Conservation (phyloP, 2,888 invertebrate species). For the Drosophila acutilabella region DNA sequence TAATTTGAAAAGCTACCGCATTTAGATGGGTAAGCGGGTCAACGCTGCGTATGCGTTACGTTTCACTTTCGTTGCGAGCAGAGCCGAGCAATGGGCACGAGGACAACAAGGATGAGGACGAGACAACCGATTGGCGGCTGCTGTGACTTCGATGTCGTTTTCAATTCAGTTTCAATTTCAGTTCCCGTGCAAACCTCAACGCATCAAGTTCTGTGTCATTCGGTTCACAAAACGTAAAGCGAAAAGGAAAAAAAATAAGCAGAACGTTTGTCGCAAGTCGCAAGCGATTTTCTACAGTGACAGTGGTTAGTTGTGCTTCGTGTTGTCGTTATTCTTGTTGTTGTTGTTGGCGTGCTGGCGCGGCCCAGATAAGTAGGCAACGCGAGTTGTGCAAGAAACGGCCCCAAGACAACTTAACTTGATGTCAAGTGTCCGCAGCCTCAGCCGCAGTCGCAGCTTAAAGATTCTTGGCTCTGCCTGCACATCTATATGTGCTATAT, state of each 20-base stretch:
- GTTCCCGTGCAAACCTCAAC: slow-evolving; percentile 76
- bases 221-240: slow-evolving; percentile 10
- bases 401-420: slow-evolving; percentile 42
- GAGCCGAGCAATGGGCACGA: slow-evolving; percentile 43
- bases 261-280: slow-evolving; percentile 42
- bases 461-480: slow-evolving; percentile 30
- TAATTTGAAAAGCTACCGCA: slow-evolving; percentile 55
- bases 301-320: slow-evolving; percentile 31
- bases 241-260: background rate
- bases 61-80: slow-evolving; percentile 73
- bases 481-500: slow-evolving; percentile 6
- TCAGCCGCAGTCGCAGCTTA: slow-evolving; percentile 52
- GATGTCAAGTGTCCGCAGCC: slow-evolving; percentile 56
- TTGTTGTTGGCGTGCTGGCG: slow-evolving; percentile 23
- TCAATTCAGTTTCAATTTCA: slow-evolving; percentile 75
- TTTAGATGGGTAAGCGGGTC: slow-evolving; percentile 50
- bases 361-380: slow-evolving; percentile 70
- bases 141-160: slow-evolving; percentile 57
- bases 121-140: slow-evolving; percentile 47
- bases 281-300: slow-evolving; percentile 48
- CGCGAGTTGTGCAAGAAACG: slow-evolving; percentile 62
- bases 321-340: slow-evolving; percentile 19
- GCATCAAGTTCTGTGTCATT: slow-evolving; percentile 66
- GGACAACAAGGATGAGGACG: slow-evolving; percentile 1
- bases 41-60: slow-evolving; percentile 73